Evolutionary conservation across 2,888 invertebrate species (phyloP).

Genomic region (Nephrotoma guestfalica): DNA sequence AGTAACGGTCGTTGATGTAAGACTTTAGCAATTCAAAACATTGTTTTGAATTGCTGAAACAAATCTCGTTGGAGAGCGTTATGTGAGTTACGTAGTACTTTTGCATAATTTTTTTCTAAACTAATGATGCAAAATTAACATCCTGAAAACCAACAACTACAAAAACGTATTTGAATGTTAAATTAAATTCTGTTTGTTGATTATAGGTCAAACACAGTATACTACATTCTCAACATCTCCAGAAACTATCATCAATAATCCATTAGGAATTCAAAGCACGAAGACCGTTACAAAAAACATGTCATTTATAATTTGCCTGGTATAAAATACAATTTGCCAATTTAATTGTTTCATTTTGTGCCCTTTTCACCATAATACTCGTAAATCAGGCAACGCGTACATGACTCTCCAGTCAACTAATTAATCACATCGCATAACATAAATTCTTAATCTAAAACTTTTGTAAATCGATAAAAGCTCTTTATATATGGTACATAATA

Average conservation of each 20-base stretch:
- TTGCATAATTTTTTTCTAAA: no score
- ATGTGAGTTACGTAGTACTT: no score
- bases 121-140: no score
- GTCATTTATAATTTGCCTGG: not conserved
- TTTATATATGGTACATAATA: not conserved
- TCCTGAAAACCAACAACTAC: no score
- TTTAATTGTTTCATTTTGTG: not conserved
- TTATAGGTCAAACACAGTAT: no score
- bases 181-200: no score
- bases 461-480: not conserved
- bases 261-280: not conserved
- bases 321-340: not conserved
- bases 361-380: not conserved
- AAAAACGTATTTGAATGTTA: no score
- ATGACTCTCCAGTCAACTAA: not conserved
- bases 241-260: not conserved
- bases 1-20: no score
- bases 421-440: not conserved
- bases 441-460: not conserved
- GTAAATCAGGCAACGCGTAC: not conserved
- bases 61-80: no score
- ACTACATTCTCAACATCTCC: no score
- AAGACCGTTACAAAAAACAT: not conserved
- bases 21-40: no score
- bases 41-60: no score